phyloP scores from a whole-genome alignment of 2,888 invertebrate genomes.

The Horisme vitalbata region DNA sequence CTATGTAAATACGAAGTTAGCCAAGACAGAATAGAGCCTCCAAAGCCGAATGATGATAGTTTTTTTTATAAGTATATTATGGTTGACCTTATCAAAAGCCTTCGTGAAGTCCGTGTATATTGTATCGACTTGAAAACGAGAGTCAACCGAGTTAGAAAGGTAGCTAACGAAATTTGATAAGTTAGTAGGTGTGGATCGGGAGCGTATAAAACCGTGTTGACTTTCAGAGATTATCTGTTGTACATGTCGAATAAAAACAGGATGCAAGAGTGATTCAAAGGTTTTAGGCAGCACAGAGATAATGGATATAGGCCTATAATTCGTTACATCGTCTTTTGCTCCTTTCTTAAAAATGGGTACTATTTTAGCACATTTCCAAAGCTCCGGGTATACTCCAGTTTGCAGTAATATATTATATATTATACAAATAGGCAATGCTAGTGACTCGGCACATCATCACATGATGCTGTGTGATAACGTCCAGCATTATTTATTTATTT shows the following conservation, averaged over 20 bases:
- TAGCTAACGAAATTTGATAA: background rate
- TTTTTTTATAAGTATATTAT: too few relatives aligned
- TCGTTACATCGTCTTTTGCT: background rate
- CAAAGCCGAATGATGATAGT: too few relatives aligned
- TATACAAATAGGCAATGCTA: background rate
- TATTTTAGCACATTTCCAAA: conserved; percentile 5
- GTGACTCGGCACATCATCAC: too few relatives aligned
- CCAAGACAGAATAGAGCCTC: too few relatives aligned
- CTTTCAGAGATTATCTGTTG: background rate
- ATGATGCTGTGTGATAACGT: too few relatives aligned
- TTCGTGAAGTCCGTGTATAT: too few relatives aligned
- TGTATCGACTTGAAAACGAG: too few relatives aligned
- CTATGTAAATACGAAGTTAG: too few relatives aligned
- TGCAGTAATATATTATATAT: conserved; percentile 5
- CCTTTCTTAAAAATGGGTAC: conserved; percentile 8
- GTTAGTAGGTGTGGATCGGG: background rate
- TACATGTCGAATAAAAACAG: background rate
- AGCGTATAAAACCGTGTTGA: background rate
- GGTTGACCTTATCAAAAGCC: too few relatives aligned
- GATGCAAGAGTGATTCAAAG: background rate
- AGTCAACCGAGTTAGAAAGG: background rate
- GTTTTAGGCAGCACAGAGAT: background rate
- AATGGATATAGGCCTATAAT: conserved; percentile 12
- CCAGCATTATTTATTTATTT: too few relatives aligned
- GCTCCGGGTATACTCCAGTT: background rate